Conservation (phyloP, 1,140 invertebrate species). For the Heliothis virescens region DNA sequence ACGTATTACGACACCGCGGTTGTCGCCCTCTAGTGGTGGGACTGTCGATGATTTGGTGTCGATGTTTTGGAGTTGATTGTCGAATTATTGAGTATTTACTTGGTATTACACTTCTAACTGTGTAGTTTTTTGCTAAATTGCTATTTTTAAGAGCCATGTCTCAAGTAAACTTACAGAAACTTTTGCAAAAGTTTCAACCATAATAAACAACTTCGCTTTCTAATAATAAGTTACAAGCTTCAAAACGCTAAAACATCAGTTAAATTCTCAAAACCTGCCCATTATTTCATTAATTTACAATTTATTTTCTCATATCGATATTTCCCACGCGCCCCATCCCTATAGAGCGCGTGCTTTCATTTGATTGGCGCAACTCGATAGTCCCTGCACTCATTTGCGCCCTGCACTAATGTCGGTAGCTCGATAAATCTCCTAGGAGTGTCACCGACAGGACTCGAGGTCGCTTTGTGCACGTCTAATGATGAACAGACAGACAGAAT, state of each 20-base stretch:
- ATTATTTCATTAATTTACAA: no score
- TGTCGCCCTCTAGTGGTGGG: conserved; percentile 68
- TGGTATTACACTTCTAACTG: no score
- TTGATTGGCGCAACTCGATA: conserved; percentile 85
- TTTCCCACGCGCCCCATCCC: conserved; percentile 66
- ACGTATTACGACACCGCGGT: conserved; percentile 81
- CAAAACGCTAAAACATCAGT: no score
- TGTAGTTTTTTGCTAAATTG: no score
- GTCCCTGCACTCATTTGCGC: conserved; percentile 78
- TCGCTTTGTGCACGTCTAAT: conserved; percentile 37
- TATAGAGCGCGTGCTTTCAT: conserved; percentile 76
- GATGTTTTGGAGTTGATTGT: not conserved
- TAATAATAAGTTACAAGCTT: no score
- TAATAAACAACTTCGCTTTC: no score
- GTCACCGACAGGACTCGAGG: conserved; percentile 52
- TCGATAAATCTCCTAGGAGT: conserved; percentile 73
- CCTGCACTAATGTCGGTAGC: conserved; percentile 72
- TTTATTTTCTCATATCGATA: conserved; percentile 55
- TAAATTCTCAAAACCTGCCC: no score
- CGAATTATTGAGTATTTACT: no score
- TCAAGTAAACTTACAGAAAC: no score
- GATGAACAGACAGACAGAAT: not conserved
- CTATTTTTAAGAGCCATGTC: no score
- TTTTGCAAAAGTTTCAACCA: no score
- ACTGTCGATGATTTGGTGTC: conserved; percentile 11